Evolutionary conservation across 2,797 vertebrate species (phyloP).

Genomic region (Nothura maculosa): DNA sequence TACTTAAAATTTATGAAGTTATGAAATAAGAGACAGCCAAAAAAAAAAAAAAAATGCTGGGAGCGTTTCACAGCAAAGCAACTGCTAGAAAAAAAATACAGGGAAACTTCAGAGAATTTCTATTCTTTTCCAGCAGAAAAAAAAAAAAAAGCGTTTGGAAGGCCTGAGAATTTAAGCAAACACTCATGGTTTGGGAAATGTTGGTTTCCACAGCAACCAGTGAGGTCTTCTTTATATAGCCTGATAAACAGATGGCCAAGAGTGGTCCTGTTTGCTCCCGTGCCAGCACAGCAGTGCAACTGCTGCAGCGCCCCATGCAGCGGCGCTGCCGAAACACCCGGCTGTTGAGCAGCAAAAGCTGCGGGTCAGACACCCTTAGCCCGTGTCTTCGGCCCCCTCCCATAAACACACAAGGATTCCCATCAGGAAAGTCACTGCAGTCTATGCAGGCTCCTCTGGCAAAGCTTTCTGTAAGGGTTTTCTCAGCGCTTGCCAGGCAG

Average conservation of each 20-base stretch:
- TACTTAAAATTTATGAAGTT: slow-evolving; percentile 34
- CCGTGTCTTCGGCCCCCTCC: slow-evolving; percentile 57
- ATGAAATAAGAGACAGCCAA: neutral
- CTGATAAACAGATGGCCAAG: slow-evolving; percentile 89
- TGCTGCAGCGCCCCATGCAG: slow-evolving; percentile 69
- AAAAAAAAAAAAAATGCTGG: slow-evolving; percentile 26
- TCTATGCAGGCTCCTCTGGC: slow-evolving; percentile 76
- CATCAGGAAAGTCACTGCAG: slow-evolving; percentile 79
- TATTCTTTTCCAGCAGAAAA: slow-evolving; percentile 59
- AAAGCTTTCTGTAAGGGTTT: slow-evolving; percentile 80
- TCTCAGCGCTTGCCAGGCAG: slow-evolving; percentile 78
- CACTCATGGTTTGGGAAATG: slow-evolving; percentile 83
- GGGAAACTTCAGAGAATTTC: slow-evolving; percentile 66
- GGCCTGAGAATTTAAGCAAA: slow-evolving; percentile 83
- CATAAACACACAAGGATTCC: slow-evolving; percentile 73
- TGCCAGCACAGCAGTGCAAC: slow-evolving; percentile 85
- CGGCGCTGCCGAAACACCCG: slow-evolving; percentile 79
- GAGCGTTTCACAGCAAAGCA: slow-evolving; percentile 50
- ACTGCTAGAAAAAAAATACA: slow-evolving; percentile 19
- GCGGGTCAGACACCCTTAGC: slow-evolving; percentile 73
- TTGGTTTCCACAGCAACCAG: slow-evolving; percentile 83
- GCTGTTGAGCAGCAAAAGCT: slow-evolving; percentile 74
- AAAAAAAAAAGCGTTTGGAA: slow-evolving; percentile 69
- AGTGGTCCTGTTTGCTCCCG: slow-evolving; percentile 84
- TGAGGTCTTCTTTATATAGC: slow-evolving; percentile 87